phyloP scores from a whole-genome alignment of 2,888 invertebrate species.

The Imbricaverruca yamaguchii region DNA sequence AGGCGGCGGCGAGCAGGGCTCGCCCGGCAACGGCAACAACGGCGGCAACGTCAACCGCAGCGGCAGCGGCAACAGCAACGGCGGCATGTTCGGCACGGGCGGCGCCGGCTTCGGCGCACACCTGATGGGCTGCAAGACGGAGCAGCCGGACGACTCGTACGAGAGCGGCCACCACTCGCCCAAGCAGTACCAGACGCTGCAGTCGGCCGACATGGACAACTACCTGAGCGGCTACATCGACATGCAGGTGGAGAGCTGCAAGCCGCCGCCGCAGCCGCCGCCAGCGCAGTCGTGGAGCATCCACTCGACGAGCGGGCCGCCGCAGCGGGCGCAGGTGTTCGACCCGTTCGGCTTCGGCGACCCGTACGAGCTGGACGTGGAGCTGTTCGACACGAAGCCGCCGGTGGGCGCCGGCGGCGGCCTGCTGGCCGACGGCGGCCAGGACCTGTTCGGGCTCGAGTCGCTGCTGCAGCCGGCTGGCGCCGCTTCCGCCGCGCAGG shows the following conservation, averaged over 20 bases:
- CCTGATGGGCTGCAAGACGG: neutral
- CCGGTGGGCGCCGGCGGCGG: conserved; percentile 9
- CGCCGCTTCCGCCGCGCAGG: neutral
- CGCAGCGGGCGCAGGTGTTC: neutral
- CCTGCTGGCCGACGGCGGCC: neutral
- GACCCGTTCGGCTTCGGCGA: neutral
- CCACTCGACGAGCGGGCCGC: conserved; percentile 9
- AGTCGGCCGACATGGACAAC: conserved; percentile 14
- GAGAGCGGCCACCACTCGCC: neutral
- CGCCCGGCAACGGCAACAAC: conserved; percentile 25
- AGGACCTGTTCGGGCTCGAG: conserved; percentile 17
- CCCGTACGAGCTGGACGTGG: conserved; percentile 17
- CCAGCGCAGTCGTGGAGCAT: conserved; percentile 20
- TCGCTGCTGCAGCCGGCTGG: neutral
- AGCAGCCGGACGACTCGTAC: conserved; percentile 14
- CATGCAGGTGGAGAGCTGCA: conserved; percentile 11
- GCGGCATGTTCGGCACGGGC: conserved; percentile 22
- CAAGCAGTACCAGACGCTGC: conserved; percentile 18
- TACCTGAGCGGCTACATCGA: conserved; percentile 9
- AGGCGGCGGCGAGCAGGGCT: neutral
- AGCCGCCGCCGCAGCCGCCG: conserved; percentile 16
- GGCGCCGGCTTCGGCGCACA: neutral
- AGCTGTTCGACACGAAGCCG: conserved; percentile 22
- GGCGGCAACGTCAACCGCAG: conserved; percentile 29
- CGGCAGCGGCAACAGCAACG: conserved; percentile 23